Conservation (phyloP, 1,140 invertebrate species). For the Helicoverpa armigera region DNA sequence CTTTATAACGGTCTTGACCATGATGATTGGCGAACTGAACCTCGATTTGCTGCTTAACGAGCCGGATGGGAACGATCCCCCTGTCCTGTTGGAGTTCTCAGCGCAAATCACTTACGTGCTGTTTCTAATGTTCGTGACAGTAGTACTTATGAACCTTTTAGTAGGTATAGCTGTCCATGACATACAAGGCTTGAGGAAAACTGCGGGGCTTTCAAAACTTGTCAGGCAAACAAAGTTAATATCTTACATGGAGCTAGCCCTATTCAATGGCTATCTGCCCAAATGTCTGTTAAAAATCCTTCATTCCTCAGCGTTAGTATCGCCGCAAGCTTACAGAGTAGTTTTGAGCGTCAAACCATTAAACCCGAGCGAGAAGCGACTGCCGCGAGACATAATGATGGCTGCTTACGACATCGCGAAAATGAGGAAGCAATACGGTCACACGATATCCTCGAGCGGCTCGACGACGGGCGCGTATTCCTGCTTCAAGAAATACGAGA, state of each 20-base stretch:
- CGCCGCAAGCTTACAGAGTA: slow-evolving; percentile 92
- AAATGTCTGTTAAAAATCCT: slow-evolving; percentile 90
- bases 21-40: slow-evolving; percentile 95
- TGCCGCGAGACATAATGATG: slow-evolving; percentile 92
- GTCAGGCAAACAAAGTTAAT: slow-evolving; percentile 90
- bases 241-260: slow-evolving; percentile 89
- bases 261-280: slow-evolving; percentile 89
- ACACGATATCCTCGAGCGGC: slow-evolving; percentile 89
- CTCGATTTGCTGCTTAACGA: slow-evolving; percentile 89
- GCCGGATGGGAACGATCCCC: slow-evolving; percentile 77
- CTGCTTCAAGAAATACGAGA: slow-evolving; percentile 89
- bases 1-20: slow-evolving; percentile 93
- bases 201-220: slow-evolving; percentile 89
- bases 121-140: slow-evolving; percentile 90
- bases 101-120: slow-evolving; percentile 89
- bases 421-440: slow-evolving; percentile 89
- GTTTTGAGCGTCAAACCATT: slow-evolving; percentile 93
- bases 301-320: slow-evolving; percentile 91
- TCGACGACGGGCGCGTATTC: slow-evolving; percentile 87
- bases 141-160: slow-evolving; percentile 91
- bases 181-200: slow-evolving; percentile 90
- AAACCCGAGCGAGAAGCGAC: slow-evolving; percentile 92
- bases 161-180: slow-evolving; percentile 91
- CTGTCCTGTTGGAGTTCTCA: slow-evolving; percentile 85
- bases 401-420: slow-evolving; percentile 92